A percentile compares a stretch with the other conserved stretches of the same genome.
Evolutionary conservation across 2,113 vertebrate species (phyloP).

Genomic region (Craseonycteris thonglongyai): DNA sequence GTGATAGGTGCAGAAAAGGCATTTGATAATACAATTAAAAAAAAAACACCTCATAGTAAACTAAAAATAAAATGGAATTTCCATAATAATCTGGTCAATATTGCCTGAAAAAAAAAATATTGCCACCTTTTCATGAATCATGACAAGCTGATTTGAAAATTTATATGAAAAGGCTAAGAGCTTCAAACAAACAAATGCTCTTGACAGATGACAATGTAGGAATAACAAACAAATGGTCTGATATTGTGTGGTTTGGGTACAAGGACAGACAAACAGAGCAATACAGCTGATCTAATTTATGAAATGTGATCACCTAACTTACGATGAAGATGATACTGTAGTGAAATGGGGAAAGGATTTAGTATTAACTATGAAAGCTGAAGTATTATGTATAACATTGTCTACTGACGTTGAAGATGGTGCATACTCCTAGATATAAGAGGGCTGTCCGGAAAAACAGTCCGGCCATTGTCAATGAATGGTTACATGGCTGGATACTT

Average conservation of each 20-base stretch:
- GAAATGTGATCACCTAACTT: background rate
- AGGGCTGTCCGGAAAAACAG: no score
- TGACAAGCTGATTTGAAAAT: background rate
- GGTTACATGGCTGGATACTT: no score
- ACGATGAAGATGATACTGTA: background rate
- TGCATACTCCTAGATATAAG: no score
- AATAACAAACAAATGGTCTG: background rate
- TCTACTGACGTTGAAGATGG: background rate
- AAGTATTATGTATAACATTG: background rate
- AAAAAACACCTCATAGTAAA: background rate
- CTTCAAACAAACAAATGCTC: background rate
- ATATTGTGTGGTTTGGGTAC: background rate
- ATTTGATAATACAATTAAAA: background rate
- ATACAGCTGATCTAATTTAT: background rate
- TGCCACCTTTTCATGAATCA: background rate
- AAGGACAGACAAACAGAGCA: background rate
- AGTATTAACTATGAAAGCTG: background rate
- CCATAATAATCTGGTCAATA: background rate
- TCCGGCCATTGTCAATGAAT: no score
- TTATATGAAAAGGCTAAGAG: background rate
- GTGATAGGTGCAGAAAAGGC: background rate
- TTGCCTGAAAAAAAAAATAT: background rate
- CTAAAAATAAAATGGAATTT: background rate
- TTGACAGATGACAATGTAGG: background rate
- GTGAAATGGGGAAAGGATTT: background rate